These are phyloP conservation scores for Gymnopithys bicolor DNA, from an alignment of 2,797 vertebrate genomes.

Conservation along the genomic window DNA sequence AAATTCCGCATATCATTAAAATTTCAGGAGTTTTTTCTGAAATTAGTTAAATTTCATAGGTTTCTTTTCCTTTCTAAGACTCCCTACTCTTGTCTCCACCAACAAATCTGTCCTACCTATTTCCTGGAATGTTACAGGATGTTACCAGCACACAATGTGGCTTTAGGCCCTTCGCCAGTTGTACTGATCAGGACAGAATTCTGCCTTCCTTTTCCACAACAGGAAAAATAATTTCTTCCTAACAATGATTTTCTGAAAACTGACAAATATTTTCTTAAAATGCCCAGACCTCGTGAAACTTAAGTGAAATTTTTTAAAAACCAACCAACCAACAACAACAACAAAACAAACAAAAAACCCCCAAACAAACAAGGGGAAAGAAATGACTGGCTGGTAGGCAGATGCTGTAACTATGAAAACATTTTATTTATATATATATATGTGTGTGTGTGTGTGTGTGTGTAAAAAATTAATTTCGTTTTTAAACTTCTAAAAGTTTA, in stretches of 20 bases:
- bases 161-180: background rate
- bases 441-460: too few species aligned
- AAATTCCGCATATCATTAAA: too few species aligned
- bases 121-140: background rate
- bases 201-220: background rate
- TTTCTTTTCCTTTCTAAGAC: accelerated
- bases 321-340: background rate
- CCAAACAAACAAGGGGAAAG: background rate
- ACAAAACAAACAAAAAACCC: background rate
- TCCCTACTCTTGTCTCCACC: background rate
- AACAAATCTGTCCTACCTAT: background rate
- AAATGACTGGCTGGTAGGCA: background rate
- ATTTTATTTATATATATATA: background rate
- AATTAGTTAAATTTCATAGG: background rate
- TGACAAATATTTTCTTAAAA: background rate
- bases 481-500: background rate
- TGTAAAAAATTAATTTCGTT: background rate
- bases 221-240: background rate
- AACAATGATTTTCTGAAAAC: background rate
- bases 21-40: background rate
- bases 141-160: accelerated
- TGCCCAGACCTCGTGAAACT: accelerated
- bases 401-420: background rate
- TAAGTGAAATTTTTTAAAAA: too few species aligned
- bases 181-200: background rate